Evolutionary conservation across 2,113 vertebrate species (phyloP).

Genomic region (Cavia aperea): DNA sequence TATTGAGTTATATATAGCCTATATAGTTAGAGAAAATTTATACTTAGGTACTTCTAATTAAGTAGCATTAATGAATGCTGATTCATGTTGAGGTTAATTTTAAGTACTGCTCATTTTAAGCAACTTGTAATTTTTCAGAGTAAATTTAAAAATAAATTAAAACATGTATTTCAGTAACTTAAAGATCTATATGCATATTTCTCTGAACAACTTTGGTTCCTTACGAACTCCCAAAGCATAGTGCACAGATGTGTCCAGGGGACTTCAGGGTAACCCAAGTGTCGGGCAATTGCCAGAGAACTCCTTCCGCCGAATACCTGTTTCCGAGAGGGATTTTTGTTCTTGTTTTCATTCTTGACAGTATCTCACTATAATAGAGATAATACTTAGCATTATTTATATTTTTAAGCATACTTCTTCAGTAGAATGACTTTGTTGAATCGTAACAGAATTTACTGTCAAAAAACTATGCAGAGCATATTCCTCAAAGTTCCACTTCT

Average conservation of each 20-base stretch:
- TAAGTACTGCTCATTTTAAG: not conserved
- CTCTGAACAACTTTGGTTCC: conserved; percentile 70
- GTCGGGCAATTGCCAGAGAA: conserved; percentile 50
- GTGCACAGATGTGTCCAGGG: conserved; percentile 50
- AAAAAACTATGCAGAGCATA: not conserved
- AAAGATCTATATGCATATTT: conserved; percentile 61
- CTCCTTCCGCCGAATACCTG: not conserved
- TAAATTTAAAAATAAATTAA: conserved; percentile 43
- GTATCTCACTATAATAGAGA: not conserved
- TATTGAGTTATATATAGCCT: not conserved
- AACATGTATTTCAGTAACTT: conserved; percentile 51
- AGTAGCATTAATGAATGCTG: not conserved
- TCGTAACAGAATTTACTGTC: not conserved
- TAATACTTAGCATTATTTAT: not conserved
- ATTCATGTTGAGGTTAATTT: not conserved
- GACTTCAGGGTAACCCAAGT: conserved; percentile 59
- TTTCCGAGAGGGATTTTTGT: not conserved
- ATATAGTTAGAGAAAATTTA: conserved; percentile 32
- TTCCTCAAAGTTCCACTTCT: conserved; percentile 1
- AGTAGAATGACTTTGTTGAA: not conserved
- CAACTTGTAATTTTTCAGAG: not conserved
- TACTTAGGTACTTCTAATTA: conserved; percentile 8
- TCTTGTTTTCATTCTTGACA: conserved; percentile 17
- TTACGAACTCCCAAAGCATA: conserved; percentile 61
- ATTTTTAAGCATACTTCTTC: not conserved